Conservation (phyloP, 2,888 invertebrate species). For the Stenurella melanura region DNA sequence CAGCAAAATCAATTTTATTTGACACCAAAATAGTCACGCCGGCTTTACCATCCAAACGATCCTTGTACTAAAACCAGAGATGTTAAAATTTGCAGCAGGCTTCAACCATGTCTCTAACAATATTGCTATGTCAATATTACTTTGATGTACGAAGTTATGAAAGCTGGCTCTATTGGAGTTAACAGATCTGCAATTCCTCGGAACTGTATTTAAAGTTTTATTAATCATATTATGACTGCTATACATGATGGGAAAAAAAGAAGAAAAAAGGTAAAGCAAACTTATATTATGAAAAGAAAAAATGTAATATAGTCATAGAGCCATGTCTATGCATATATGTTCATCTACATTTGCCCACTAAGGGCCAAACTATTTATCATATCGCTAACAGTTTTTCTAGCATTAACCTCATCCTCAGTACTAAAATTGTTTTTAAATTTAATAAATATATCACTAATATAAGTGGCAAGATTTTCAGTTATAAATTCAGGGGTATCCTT, state of each 20-base stretch:
- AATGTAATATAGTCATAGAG: too few species aligned
- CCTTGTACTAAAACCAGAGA: conserved; percentile 2
- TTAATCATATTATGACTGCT: neutral
- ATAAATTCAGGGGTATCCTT: neutral
- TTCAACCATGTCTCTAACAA: too few species aligned
- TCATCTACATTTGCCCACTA: neutral
- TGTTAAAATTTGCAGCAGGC: too few species aligned
- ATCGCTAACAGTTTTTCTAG: neutral
- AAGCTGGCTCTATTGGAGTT: neutral
- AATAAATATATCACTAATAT: conserved; percentile 5
- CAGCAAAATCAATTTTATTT: conserved; percentile 3
- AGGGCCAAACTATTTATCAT: neutral
- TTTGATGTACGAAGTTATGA: conserved; percentile 1
- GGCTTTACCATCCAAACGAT: neutral
- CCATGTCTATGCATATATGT: too few species aligned
- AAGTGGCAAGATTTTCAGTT: neutral
- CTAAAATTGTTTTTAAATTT: neutral
- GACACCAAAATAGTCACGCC: conserved; percentile 1
- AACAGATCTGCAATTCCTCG: conserved; percentile 1
- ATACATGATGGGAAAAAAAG: too few species aligned
- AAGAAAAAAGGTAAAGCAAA: too few species aligned
- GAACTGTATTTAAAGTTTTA: neutral
- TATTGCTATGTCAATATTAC: too few species aligned
- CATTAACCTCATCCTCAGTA: neutral
- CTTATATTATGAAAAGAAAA: too few species aligned